Conservation (phyloP, 2,797 vertebrate species). For the Protonibea diacanthus region DNA sequence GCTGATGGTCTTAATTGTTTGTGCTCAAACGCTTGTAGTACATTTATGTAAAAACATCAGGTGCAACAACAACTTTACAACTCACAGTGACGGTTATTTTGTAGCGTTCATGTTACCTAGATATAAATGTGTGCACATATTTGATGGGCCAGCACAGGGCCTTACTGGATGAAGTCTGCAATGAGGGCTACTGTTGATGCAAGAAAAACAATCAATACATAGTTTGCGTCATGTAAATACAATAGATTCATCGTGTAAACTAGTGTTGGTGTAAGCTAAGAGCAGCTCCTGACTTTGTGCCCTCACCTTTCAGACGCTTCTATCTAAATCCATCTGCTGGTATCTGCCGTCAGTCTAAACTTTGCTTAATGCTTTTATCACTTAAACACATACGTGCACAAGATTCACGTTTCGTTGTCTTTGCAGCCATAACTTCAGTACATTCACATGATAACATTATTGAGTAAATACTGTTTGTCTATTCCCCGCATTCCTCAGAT, state of each 20-base stretch:
- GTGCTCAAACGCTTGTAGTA: too few species aligned
- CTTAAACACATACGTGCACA: not conserved
- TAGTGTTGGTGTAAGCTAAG: not conserved
- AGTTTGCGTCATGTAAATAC: not conserved
- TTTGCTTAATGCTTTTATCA: slow-evolving; percentile 31
- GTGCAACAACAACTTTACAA: not conserved
- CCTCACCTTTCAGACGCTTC: slow-evolving; percentile 3
- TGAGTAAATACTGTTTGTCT: slow-evolving; percentile 51
- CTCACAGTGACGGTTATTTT: not conserved
- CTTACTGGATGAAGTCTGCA: not conserved
- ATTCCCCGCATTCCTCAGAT: slow-evolving; percentile 52
- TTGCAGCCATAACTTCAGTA: slow-evolving; percentile 29
- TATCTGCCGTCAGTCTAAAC: slow-evolving; percentile 35
- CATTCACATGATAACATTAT: slow-evolving; percentile 40
- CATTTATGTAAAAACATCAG: too few species aligned
- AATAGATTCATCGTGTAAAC: too few species aligned
- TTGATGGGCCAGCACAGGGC: not conserved
- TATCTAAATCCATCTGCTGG: slow-evolving; percentile 39
- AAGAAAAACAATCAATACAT: not conserved
- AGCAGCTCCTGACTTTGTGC: not conserved
- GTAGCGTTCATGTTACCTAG: not conserved
- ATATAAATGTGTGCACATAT: not conserved
- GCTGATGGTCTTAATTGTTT: too few species aligned
- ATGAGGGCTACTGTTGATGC: not conserved
- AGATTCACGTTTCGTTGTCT: not conserved